Percentiles rank a stretch among this genome's conserved stretches.
These are phyloP conservation scores for Itoplectis maculator DNA, from an alignment of 2,888 invertebrate species.

Conservation along the genomic window DNA sequence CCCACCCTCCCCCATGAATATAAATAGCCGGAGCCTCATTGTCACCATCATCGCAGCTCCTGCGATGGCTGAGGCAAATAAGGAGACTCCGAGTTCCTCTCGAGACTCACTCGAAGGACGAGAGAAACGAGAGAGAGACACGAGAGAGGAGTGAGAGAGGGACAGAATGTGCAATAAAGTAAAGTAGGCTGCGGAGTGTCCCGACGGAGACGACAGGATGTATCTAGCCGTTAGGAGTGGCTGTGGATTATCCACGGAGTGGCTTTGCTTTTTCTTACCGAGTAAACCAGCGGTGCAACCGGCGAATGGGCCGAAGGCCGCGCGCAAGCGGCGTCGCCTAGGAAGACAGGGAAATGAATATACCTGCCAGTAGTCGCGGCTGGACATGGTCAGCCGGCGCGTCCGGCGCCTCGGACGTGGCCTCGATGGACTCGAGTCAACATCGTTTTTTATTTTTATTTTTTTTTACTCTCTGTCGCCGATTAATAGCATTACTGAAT, in stretches of 20 bases:
- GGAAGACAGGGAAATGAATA: not conserved
- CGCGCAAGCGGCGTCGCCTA: not conserved
- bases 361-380: not conserved
- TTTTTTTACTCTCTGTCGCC: not conserved
- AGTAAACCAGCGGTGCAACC: no score
- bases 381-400: not conserved
- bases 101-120: slow-evolving; percentile 15
- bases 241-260: not conserved
- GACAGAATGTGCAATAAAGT: slow-evolving; percentile 43
- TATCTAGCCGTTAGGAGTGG: not conserved
- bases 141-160: slow-evolving; percentile 8
- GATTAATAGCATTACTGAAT: no score
- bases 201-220: slow-evolving; percentile 2
- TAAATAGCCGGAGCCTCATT: slow-evolving; percentile 28
- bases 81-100: slow-evolving; percentile 5
- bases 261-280: not conserved
- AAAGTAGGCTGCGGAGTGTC: slow-evolving; percentile 24
- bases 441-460: not conserved
- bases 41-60: slow-evolving; percentile 13
- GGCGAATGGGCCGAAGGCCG: not conserved
- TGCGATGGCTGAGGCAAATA: slow-evolving; percentile 10
- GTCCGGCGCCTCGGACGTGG: not conserved
- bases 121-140: slow-evolving; percentile 9
- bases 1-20: slow-evolving; percentile 24
- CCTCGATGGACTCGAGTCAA: not conserved